These are phyloP conservation scores for Leptarthrus brevirostris DNA, from an alignment of 2,888 invertebrate genomes.

Conservation along the genomic window DNA sequence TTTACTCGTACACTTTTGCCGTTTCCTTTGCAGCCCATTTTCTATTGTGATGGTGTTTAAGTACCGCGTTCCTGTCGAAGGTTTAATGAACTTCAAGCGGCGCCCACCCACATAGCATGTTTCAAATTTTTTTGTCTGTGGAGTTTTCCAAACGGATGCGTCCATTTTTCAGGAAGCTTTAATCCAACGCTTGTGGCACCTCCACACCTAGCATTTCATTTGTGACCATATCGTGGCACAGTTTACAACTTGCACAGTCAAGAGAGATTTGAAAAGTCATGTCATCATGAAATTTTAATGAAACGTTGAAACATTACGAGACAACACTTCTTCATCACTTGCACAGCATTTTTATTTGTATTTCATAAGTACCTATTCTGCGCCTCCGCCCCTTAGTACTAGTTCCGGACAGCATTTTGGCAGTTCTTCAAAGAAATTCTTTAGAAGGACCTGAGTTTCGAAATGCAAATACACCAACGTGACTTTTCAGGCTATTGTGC, in stretches of 20 bases:
- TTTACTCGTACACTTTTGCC: neutral
- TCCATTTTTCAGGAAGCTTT: constrained; percentile 34
- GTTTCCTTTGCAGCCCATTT: neutral
- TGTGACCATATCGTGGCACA: neutral
- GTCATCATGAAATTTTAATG: constrained; percentile 45
- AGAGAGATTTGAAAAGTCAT: constrained; percentile 25
- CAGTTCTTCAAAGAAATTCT: constrained; percentile 7
- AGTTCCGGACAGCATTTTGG: constrained; percentile 8
- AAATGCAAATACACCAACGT: neutral
- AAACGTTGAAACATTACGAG: constrained; percentile 39
- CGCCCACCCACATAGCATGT: neutral
- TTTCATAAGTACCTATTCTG: neutral
- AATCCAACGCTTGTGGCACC: constrained; percentile 16
- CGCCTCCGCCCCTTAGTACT: neutral
- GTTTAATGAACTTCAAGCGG: constrained; percentile 24
- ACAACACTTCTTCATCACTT: constrained; percentile 17
- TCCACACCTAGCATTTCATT: neutral
- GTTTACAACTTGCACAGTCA: constrained; percentile 22
- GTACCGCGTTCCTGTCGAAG: neutral
- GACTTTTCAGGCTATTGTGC: neutral
- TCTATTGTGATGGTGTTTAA: neutral
- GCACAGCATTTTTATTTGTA: constrained; percentile 16
- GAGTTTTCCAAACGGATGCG: constrained; percentile 26
- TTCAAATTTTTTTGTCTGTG: neutral
- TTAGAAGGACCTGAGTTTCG: neutral